These are phyloP conservation scores for Eriocheir sinensis DNA, from an alignment of 1,140 invertebrate species.

Conservation along the genomic window DNA sequence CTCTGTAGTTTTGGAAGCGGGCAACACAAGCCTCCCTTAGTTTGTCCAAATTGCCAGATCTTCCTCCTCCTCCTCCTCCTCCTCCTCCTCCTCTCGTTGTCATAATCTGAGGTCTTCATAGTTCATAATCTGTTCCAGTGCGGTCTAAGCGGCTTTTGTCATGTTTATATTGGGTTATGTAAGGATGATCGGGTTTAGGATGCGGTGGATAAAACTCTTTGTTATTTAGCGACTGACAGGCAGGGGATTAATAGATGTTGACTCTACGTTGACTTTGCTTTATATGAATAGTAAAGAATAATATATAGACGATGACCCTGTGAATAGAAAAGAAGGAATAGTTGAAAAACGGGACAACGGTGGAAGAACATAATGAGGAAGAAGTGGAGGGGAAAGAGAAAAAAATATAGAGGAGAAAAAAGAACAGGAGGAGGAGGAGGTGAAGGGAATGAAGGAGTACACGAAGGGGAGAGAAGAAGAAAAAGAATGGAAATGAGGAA, in stretches of 20 bases:
- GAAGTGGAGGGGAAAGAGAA: background rate
- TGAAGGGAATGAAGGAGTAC: background rate
- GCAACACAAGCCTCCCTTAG: background rate
- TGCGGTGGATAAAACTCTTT: background rate
- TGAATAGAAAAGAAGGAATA: too few species aligned
- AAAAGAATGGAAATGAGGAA: constrained; percentile 7
- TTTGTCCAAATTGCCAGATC: background rate
- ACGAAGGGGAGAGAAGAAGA: background rate
- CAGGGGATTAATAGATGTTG: background rate
- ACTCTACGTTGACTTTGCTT: too few species aligned
- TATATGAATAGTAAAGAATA: too few species aligned
- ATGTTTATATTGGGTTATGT: background rate
- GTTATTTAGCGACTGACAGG: background rate
- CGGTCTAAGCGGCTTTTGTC: background rate
- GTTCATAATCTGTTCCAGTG: background rate
- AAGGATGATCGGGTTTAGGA: background rate
- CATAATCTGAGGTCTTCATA: background rate
- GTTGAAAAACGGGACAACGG: too few species aligned
- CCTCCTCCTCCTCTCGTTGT: background rate
- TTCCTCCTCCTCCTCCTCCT: background rate
- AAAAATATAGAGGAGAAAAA: background rate
- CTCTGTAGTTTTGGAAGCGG: background rate
- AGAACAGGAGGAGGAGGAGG: background rate
- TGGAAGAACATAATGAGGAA: too few species aligned
- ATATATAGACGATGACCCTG: too few species aligned